Base-by-base conservation (phyloP, 2,797 vertebrate species). In the Antennarius maculatus region DNA sequence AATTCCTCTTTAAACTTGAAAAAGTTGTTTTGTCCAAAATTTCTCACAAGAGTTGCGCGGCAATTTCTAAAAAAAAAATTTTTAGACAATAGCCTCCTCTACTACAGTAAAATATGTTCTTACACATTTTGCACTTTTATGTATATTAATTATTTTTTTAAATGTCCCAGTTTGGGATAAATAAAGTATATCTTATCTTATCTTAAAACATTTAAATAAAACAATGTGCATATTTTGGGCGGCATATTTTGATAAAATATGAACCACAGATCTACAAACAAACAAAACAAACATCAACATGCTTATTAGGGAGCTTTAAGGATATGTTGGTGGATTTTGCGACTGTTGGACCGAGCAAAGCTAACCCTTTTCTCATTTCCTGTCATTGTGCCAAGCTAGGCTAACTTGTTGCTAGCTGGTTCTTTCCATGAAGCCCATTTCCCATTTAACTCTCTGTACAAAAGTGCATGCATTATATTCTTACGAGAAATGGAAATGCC, bases 351-450 rank as follows among this genome's bases (percentile, higher is more conserved):
- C 5, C 4, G 37, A 51, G 3, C 31, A 12, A 27, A 17, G n/a
- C 27, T 14, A 53, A 4, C 27, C 4, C 1, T 51, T 39, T 4
- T 3, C n/a, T 15, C 15, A 6, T 8, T 3, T 28, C n/a, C 9
- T 28, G n/a, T 31, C 13, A 47, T 28, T 67, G 45, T 34, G 65
- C 59, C 42, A 47, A 75, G 54, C 39, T 49, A 52, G 50, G 56
- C 39, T 60, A 60, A 18, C 15, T n/a, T 37, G 53, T 18, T 56
- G 16, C 27, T 31, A 11, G 34, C 41, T 39, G 1, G 5, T 11
- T n/a, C 37, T 14, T 61, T n/a, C 49, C 3, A 3, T 31, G 4
- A 2, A 31, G 13, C 47, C 28, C 42, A 42, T 2, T 28, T 55
- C 6, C 0, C 2, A 12, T 51, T 1, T 3, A 16, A 53, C 4